A percentile compares a stretch with the other conserved stretches of the same genome.
These are phyloP conservation scores for Brachypalpus laphriformis DNA, from an alignment of 2,888 invertebrate genomes.

Conservation along the genomic window DNA sequence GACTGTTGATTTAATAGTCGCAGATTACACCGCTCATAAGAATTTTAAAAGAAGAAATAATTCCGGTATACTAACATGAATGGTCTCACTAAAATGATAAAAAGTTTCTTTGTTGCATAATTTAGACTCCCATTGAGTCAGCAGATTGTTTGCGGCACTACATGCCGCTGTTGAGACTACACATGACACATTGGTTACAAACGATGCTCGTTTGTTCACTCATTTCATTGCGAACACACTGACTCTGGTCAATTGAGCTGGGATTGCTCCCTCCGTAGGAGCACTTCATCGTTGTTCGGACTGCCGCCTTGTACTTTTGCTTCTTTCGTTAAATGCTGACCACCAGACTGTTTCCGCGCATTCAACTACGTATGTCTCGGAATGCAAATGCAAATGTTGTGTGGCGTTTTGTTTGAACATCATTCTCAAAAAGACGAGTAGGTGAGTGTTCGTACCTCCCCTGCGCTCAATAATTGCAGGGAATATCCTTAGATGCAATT, in stretches of 20 bases:
- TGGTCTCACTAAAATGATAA: constrained; percentile 5
- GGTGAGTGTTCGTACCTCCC: constrained; percentile 65
- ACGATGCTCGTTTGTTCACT: constrained; percentile 72
- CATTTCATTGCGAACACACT: constrained; percentile 56
- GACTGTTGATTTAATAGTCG: no score
- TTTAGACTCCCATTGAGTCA: constrained; percentile 68
- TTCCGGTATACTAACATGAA: constrained; percentile 12
- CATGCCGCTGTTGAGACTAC: constrained; percentile 37
- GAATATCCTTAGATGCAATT: constrained; percentile 62
- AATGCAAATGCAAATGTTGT: constrained; percentile 63
- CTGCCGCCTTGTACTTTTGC: constrained; percentile 27
- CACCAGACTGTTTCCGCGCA: constrained; percentile 42
- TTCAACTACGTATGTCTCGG: constrained; percentile 16
- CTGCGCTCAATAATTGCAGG: constrained; percentile 54
- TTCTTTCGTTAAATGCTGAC: constrained; percentile 45
- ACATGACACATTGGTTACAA: constrained; percentile 72
- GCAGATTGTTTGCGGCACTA: constrained; percentile 56
- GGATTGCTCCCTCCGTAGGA: constrained; percentile 55
- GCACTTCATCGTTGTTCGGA: constrained; percentile 42
- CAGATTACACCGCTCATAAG: neutral
- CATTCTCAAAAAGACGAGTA: constrained; percentile 49
- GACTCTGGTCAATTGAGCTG: constrained; percentile 52
- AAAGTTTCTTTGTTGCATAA: constrained; percentile 63
- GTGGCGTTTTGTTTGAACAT: constrained; percentile 60
- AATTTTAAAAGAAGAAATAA: constrained; percentile 7